Conservation (phyloP, 2,113 vertebrate species). For the Hiodon alosoides region DNA sequence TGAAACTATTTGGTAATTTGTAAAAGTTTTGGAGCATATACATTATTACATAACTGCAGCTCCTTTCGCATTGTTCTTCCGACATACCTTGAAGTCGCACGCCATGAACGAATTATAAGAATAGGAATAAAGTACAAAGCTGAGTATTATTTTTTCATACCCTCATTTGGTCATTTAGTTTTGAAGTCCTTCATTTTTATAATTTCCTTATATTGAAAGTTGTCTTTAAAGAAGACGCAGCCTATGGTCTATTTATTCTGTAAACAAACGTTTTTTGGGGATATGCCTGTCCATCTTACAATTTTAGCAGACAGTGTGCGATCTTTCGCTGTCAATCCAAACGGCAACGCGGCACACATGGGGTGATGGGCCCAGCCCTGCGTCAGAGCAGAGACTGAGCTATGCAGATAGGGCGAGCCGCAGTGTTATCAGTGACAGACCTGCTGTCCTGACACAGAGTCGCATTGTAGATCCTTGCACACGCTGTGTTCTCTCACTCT, state of each 20-base stretch:
- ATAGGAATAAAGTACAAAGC: too few species aligned
- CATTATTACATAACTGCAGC: too few species aligned
- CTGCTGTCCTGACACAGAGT: background rate
- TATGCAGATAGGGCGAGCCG: slow-evolving; percentile 10
- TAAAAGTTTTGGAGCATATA: too few species aligned
- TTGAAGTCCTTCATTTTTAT: background rate
- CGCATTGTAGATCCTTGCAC: background rate
- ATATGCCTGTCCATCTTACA: background rate
- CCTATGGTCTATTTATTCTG: too few species aligned
- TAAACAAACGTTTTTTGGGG: background rate
- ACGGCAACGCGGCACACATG: background rate
- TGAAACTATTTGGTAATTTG: too few species aligned
- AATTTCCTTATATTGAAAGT: background rate
- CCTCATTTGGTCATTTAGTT: background rate
- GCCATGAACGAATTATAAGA: too few species aligned
- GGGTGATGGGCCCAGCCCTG: background rate
- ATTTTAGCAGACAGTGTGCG: background rate
- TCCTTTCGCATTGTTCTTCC: too few species aligned
- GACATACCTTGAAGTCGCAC: too few species aligned
- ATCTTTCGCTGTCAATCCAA: background rate
- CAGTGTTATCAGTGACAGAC: slow-evolving; percentile 37
- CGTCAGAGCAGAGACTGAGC: background rate
- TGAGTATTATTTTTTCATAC: too few species aligned
- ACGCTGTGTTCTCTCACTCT: background rate
- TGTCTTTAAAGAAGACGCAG: too few species aligned